Evolutionary conservation across 2,888 invertebrate species (phyloP), one percentile per base, ranked within the genome.

Genomic region (Hemistola chrysoprasaria): DNA sequence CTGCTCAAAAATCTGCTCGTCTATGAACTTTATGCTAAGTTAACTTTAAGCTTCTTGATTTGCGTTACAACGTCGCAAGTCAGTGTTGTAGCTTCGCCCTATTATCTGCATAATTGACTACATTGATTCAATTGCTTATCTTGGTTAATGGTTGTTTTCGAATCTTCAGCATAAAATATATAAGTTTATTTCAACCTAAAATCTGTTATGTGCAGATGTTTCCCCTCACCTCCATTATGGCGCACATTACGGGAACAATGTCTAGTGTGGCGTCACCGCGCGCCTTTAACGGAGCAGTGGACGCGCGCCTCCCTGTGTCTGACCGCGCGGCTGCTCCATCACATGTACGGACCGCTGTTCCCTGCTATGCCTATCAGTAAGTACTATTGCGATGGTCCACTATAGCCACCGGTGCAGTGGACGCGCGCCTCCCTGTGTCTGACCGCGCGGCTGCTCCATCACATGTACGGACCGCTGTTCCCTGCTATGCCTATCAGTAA

Each of bases 391-490:
- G n/a, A n/a, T n/a, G n/a, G n/a, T n/a, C n/a, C n/a, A n/a, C n/a
- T n/a, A n/a, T n/a, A n/a, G n/a, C n/a, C n/a, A n/a, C n/a, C 98
- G 11, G 95, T 96, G 73, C 98, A 98, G 70, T 98, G 98, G 98
- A 95, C 97, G 81, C 92, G 97, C 49, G 96, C 97, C 21, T 98
- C 97, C 77, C 90, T 97, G 31, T 95, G 95, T 1, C 90, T 98
- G 42, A 98, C 98, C 0, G 94, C 96, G 1, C 90, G 95, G 26
- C 90, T 98, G 32, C 86, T 98, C 9, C 90, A 92, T 50, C 95
- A 97, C 68, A 95, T 97, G 92, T 98, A 97, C 82, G 98, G 97
- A 0, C 93, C 95, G 4, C 87, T 91, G 41, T 96, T 95, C 86
- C 95, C 95, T 0, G 93, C 93, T 60, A 84, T 95, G 61, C 95